Conservation (phyloP, 1,140 invertebrate genomes). For the Danaus melanippus region DNA sequence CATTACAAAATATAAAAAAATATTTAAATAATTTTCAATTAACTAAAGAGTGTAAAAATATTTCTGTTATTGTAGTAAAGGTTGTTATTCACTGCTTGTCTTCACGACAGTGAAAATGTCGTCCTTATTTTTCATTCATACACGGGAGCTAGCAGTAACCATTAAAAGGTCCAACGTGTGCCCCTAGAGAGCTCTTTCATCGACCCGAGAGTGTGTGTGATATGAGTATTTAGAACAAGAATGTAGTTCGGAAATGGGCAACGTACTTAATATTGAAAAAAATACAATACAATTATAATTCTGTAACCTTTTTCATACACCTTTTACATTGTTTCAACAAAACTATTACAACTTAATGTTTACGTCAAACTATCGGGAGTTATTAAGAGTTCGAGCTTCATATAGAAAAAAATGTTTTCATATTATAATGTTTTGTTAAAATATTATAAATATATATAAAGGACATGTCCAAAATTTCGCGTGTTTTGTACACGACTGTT, state of each 20-base stretch:
- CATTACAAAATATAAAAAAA: too few species aligned
- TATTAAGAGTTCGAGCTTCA: too few species aligned
- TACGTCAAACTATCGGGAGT: too few species aligned
- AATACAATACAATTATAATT: too few species aligned
- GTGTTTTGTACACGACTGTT: conserved; percentile 8
- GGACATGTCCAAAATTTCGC: conserved; percentile 2
- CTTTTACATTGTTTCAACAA: too few species aligned
- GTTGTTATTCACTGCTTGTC: conserved; percentile 22
- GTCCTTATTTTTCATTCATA: conserved; percentile 49
- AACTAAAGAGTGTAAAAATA: conserved; percentile 2
- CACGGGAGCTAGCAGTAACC: conserved; percentile 46
- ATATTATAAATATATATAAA: too few species aligned
- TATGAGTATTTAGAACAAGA: conserved; percentile 15
- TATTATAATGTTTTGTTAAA: too few species aligned
- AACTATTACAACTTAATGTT: too few species aligned
- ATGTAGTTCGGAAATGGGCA: neutral
- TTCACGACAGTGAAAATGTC: conserved; percentile 23
- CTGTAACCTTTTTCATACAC: too few species aligned
- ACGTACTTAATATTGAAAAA: too few species aligned
- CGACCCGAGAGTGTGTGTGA: conserved; percentile 37
- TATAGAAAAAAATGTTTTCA: too few species aligned
- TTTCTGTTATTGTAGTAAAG: conserved; percentile 16
- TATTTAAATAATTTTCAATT: too few species aligned
- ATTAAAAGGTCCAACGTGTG: conserved; percentile 60
- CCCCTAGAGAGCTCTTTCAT: conserved; percentile 54